These are phyloP conservation scores for Megamerina dolium DNA, from an alignment of 2,888 invertebrate genomes.

Conservation along the genomic window DNA sequence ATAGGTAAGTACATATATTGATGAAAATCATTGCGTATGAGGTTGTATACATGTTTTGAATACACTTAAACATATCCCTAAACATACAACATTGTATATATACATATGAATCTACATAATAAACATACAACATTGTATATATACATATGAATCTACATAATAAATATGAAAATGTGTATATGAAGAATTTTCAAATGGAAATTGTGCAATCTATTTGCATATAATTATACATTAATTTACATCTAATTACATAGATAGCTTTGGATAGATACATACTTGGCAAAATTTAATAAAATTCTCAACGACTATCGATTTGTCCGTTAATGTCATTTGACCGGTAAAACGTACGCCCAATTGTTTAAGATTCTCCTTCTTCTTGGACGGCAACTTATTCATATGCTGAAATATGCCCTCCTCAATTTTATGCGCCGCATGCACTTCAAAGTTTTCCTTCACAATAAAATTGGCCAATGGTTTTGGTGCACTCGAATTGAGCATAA, in stretches of 20 bases:
- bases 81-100: neutral
- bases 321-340: conserved; percentile 48
- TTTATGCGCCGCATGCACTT: conserved; percentile 47
- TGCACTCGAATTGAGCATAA: conserved; percentile 28
- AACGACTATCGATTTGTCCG: conserved; percentile 49
- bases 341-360: conserved; percentile 47
- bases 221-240: neutral
- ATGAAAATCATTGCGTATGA: neutral
- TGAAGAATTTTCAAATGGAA: conserved; percentile 21
- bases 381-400: conserved; percentile 48
- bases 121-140: neutral
- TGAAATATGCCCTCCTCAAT: conserved; percentile 49
- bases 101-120: conserved; percentile 15
- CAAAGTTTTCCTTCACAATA: conserved; percentile 47
- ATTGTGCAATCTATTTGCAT: conserved; percentile 12
- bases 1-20: neutral
- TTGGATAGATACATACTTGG: conserved; percentile 32
- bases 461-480: conserved; percentile 44
- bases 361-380: conserved; percentile 47
- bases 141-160: conserved; percentile 14
- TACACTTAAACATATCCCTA: conserved; percentile 19
- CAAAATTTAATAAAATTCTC: conserved; percentile 49
- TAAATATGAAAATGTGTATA: conserved; percentile 15
- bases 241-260: neutral
- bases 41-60: conserved; percentile 4